These are phyloP conservation scores for Gortyna flavago DNA, from an alignment of 2,888 invertebrate genomes.

Conservation along the genomic window DNA sequence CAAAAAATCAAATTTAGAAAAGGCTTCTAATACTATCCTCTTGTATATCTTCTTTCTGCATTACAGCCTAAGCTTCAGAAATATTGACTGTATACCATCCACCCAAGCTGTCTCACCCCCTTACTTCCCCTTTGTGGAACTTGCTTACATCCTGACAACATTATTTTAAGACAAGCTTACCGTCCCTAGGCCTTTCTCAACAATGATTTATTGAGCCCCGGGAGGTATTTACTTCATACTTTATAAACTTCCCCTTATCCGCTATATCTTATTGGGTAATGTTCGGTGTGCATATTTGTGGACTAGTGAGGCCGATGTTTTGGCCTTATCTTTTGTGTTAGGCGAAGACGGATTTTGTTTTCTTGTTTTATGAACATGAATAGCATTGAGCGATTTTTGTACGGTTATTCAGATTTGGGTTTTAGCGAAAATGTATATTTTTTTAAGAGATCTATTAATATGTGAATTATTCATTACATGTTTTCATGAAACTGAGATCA, in stretches of 20 bases:
- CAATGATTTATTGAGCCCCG: constrained; percentile 84
- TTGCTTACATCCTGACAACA: constrained; percentile 80
- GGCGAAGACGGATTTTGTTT: constrained; percentile 16
- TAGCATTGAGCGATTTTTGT: constrained; percentile 5
- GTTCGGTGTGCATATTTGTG: constrained; percentile 55
- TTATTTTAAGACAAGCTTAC: constrained; percentile 80
- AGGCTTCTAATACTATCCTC: background rate
- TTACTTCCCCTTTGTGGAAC: constrained; percentile 75
- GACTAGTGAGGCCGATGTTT: constrained; percentile 27
- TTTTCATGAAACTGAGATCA: background rate
- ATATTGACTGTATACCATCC: constrained; percentile 39
- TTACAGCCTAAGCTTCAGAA: constrained; percentile 26
- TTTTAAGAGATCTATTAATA: constrained; percentile 1
- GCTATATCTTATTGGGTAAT: constrained; percentile 53
- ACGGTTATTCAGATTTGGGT: background rate
- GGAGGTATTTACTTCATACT: constrained; percentile 78
- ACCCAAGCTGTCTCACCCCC: constrained; percentile 54
- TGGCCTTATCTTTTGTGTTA: constrained; percentile 30
- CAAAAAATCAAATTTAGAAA: background rate
- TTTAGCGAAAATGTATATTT: background rate
- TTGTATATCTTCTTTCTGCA: background rate
- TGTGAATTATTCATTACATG: background rate
- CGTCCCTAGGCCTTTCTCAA: constrained; percentile 76
- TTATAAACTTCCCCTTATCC: constrained; percentile 59
- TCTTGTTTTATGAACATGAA: constrained; percentile 25